phyloP scores from a whole-genome alignment of 2,888 invertebrate genomes.

The Heteromurus nitidus region DNA sequence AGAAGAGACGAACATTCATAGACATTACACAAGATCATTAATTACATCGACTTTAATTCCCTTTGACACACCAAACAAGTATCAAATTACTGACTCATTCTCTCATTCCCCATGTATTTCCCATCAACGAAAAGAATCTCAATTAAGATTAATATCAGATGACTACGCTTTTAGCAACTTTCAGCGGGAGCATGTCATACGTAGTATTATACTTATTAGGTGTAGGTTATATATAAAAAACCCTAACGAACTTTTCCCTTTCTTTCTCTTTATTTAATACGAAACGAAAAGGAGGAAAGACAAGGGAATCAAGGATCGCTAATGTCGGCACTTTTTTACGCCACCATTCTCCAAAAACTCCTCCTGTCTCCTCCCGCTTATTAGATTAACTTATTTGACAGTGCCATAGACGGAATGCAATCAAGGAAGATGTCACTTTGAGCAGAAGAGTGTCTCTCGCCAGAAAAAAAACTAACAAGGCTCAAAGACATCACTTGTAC shows the following conservation, averaged over 20 bases:
- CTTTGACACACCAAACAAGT: constrained; percentile 57
- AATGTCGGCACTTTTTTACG: constrained; percentile 50
- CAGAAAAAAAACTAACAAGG: constrained; percentile 12
- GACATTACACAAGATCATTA: constrained; percentile 57
- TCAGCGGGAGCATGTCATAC: too few relatives aligned
- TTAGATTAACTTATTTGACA: constrained; percentile 63
- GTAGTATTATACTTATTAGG: too few relatives aligned
- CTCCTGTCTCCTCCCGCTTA: constrained; percentile 40
- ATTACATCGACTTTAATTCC: constrained; percentile 53
- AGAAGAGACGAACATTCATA: too few relatives aligned
- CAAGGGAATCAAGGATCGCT: constrained; percentile 37
- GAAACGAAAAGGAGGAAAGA: not conserved
- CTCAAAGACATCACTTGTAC: not conserved
- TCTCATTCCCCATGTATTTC: constrained; percentile 13
- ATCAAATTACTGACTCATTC: constrained; percentile 42
- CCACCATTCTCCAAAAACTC: constrained; percentile 10
- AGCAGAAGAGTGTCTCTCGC: constrained; percentile 32
- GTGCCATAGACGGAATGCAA: constrained; percentile 55
- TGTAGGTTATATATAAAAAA: too few relatives aligned
- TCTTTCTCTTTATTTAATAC: too few relatives aligned
- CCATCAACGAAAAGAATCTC: constrained; percentile 37
- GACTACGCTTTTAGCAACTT: constrained; percentile 25
- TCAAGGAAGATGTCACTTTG: constrained; percentile 64
- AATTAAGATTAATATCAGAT: constrained; percentile 60
- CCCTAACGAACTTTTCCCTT: too few relatives aligned